Conservation (phyloP, 2,113 vertebrate genomes). For the Anhinga anhinga region DNA sequence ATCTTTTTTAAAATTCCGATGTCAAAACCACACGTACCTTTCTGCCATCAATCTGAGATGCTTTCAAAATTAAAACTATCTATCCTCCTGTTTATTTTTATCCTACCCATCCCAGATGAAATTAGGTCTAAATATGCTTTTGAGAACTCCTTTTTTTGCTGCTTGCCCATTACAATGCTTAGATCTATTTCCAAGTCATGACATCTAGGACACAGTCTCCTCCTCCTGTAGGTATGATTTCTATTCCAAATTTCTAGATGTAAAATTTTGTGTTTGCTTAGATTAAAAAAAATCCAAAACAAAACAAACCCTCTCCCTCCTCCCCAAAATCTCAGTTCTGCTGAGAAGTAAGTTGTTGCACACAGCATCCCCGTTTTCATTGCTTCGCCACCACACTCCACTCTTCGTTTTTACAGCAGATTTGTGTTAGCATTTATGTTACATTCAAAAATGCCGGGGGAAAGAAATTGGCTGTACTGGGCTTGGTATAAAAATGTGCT, state of each 20-base stretch:
- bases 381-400: neutral
- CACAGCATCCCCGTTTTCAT: neutral
- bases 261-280: neutral
- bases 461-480: neutral
- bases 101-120: neutral
- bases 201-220: neutral
- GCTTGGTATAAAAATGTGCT: neutral
- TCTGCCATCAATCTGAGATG: neutral
- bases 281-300: neutral
- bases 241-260: neutral
- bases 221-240: neutral
- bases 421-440: neutral
- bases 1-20: neutral
- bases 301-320: neutral
- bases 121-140: neutral
- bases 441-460: neutral
- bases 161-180: neutral
- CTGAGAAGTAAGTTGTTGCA: neutral
- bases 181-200: neutral
- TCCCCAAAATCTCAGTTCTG: neutral
- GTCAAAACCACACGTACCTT: neutral
- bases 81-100: neutral
- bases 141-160: neutral
- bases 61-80: neutral
- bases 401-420: neutral